These are phyloP conservation scores for Caligus rogercresseyi DNA, from an alignment of 1,140 invertebrate genomes.

Conservation along the genomic window DNA sequence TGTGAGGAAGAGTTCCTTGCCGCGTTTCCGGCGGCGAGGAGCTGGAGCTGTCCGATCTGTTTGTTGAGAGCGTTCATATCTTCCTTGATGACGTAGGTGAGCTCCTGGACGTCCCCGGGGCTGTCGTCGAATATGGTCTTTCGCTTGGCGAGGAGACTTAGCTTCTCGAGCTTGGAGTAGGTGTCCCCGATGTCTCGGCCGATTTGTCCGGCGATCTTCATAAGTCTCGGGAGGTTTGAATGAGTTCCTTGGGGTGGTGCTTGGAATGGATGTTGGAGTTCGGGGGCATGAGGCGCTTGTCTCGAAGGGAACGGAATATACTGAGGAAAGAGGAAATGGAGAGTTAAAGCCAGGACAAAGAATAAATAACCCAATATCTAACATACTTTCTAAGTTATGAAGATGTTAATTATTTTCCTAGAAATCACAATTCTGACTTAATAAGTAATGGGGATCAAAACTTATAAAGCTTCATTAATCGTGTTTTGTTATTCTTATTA, in stretches of 20 bases:
- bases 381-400: too few species aligned
- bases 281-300: not conserved
- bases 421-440: too few species aligned
- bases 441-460: too few species aligned
- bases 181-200: slow-evolving; percentile 88
- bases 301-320: not conserved
- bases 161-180: slow-evolving; percentile 88
- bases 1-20: slow-evolving; percentile 55
- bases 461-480: too few species aligned
- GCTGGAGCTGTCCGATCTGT: slow-evolving; percentile 66
- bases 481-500: too few species aligned
- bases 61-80: slow-evolving; percentile 86
- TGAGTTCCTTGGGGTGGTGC: not conserved
- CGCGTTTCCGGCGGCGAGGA: slow-evolving; percentile 43
- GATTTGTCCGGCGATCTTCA: slow-evolving; percentile 47
- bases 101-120: slow-evolving; percentile 84
- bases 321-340: too few species aligned
- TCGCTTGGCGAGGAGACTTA: slow-evolving; percentile 37
- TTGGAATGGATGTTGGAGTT: not conserved
- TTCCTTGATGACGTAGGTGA: slow-evolving; percentile 93
- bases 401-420: too few species aligned
- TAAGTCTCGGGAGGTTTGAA: slow-evolving; percentile 9
- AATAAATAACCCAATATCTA: too few species aligned
- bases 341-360: too few species aligned
- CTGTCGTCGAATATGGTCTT: slow-evolving; percentile 93